phyloP scores from a whole-genome alignment of 92 coral and sea anemone species.

The Palythoa grandiflora region DNA sequence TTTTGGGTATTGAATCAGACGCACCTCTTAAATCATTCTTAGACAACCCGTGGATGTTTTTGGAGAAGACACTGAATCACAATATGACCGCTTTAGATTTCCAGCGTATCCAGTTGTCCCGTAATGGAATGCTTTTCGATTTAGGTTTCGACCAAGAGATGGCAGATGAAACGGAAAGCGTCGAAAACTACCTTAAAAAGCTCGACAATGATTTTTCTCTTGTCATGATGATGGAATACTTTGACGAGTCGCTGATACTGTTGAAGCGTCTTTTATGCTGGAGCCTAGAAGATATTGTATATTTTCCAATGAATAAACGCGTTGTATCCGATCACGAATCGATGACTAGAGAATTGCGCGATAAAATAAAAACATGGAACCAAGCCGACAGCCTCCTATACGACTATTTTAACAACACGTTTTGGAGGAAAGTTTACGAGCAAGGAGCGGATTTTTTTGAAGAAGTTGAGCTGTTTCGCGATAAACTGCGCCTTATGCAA shows the following conservation, averaged over 20 bases:
- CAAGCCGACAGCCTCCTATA: slow-evolving; percentile 22
- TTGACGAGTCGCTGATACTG: slow-evolving; percentile 59
- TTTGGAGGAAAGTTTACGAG: slow-evolving; percentile 78
- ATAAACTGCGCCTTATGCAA: slow-evolving; percentile 46
- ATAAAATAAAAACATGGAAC: slow-evolving; percentile 65
- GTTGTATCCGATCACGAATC: slow-evolving; percentile 49
- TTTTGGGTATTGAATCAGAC: slow-evolving; percentile 44
- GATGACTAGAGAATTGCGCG: slow-evolving; percentile 54
- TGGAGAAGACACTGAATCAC: slow-evolving; percentile 48
- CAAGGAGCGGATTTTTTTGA: slow-evolving; percentile 70
- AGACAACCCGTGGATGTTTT: slow-evolving; percentile 58
- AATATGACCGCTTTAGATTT: slow-evolving; percentile 58
- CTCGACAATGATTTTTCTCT: slow-evolving; percentile 57
- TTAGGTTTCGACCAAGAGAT: slow-evolving; percentile 48
- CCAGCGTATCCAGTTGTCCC: slow-evolving; percentile 56
- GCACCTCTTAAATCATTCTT: slow-evolving; percentile 48
- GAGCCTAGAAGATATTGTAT: slow-evolving; percentile 57
- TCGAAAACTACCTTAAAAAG: slow-evolving; percentile 35
- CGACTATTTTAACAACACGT: slow-evolving; percentile 72
- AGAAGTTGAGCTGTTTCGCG: slow-evolving; percentile 70
- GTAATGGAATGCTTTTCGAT: slow-evolving; percentile 70
- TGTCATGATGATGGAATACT: slow-evolving; percentile 65
- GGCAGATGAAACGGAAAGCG: slow-evolving; percentile 19
- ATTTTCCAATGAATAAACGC: slow-evolving; percentile 48
- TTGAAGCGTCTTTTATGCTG: slow-evolving; percentile 63